Percentiles rank a stretch among this genome's conserved stretches.
These are phyloP conservation scores for Tipula confusa DNA, from an alignment of 2,888 invertebrate genomes.

Conservation along the genomic window DNA sequence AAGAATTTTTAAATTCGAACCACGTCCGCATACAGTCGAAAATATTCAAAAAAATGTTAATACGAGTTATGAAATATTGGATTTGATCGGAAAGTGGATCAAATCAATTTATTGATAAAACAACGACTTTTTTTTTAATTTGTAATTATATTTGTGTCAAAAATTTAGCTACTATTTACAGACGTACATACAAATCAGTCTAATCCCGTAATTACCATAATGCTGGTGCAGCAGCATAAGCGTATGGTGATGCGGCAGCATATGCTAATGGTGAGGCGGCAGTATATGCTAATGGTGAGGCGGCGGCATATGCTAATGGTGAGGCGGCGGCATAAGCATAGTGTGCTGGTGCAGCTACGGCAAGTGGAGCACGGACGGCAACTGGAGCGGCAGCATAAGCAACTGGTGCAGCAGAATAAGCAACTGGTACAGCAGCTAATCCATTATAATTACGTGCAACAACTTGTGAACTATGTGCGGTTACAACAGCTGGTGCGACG, in stretches of 20 bases:
- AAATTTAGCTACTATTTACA: no score
- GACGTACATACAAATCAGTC: no score
- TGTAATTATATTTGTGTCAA: no score
- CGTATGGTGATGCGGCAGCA: conserved; percentile 34
- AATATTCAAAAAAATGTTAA: no score
- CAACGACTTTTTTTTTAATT: no score
- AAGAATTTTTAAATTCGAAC: no score
- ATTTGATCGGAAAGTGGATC: no score
- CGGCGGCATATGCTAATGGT: conserved; percentile 38
- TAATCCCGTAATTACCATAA: no score
- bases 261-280: conserved; percentile 42
- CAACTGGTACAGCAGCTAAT: conserved; percentile 40
- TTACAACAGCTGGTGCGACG: conserved; percentile 34
- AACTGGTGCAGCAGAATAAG: conserved; percentile 37
- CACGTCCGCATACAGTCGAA: no score
- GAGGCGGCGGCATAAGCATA: conserved; percentile 35
- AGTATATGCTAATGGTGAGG: conserved; percentile 41
- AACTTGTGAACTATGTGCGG: conserved; percentile 38
- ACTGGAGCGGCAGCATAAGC: conserved; percentile 40
- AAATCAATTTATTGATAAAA: no score
- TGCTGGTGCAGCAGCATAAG: conserved; percentile 35
- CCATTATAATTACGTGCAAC: conserved; percentile 44
- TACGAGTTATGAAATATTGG: no score
- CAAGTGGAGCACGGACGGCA: conserved; percentile 45
- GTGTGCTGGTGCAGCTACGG: conserved; percentile 40